Evolutionary conservation across 2,888 invertebrate species (phyloP).

Genomic region (Pyrrhosoma nymphula): DNA sequence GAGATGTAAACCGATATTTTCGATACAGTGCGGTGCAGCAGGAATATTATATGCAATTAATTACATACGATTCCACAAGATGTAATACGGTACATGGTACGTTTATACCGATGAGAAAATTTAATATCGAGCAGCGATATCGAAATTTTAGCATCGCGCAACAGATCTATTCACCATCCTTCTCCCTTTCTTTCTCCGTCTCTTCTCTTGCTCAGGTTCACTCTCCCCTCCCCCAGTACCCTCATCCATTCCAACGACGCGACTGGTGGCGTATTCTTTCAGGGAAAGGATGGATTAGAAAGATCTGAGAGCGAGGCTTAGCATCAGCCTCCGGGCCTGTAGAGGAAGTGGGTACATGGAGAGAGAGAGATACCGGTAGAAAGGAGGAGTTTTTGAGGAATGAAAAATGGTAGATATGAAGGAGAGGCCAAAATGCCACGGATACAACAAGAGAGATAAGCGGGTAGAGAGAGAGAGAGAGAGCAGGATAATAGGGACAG

Average conservation of each 20-base stretch:
- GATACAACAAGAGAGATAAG: neutral
- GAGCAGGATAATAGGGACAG: constrained; percentile 70
- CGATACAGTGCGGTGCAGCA: no score
- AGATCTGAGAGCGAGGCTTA: neutral
- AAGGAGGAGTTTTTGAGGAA: neutral
- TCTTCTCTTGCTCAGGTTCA: neutral
- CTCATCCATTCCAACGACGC: neutral
- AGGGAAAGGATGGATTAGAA: constrained; percentile 26
- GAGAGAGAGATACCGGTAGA: neutral
- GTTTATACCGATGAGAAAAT: no score
- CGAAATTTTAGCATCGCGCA: no score
- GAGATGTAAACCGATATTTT: no score
- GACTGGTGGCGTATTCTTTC: constrained; percentile 1
- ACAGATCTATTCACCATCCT: no score
- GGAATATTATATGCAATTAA: no score
- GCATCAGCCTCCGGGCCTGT: neutral
- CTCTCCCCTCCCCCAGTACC: neutral
- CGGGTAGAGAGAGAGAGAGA: constrained; percentile 49
- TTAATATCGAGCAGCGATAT: no score
- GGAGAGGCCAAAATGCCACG: neutral
- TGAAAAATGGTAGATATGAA: neutral
- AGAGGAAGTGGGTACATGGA: neutral
- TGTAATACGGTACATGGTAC: no score
- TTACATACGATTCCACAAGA: no score
- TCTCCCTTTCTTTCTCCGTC: constrained; percentile 70